These are phyloP conservation scores for Synanthedon tipuliformis DNA, from an alignment of 2,888 invertebrate species.

Conservation along the genomic window DNA sequence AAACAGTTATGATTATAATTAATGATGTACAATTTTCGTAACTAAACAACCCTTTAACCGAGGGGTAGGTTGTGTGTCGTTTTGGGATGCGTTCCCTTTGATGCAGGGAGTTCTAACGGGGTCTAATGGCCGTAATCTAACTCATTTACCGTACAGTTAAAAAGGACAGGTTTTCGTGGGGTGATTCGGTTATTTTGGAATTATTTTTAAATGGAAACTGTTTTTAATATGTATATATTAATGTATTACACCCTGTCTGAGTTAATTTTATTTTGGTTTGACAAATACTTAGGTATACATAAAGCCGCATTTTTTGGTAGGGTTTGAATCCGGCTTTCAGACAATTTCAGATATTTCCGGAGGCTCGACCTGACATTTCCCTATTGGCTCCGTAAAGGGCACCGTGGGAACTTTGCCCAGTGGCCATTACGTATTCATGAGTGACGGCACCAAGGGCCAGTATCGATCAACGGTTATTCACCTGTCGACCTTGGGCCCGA, in stretches of 20 bases:
- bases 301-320: too few relatives aligned
- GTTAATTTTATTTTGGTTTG: not conserved
- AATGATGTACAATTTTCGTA: not conserved
- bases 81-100: constrained; percentile 3
- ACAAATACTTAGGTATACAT: not conserved
- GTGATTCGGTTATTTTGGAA: not conserved
- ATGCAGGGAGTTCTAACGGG: constrained; percentile 7
- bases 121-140: constrained; percentile 6
- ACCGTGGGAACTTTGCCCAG: constrained; percentile 12
- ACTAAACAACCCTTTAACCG: not conserved
- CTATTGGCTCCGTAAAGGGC: not conserved
- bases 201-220: not conserved
- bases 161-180: not conserved
- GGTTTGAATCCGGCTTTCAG: too few relatives aligned
- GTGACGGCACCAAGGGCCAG: constrained; percentile 12
- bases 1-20: not conserved
- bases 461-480: constrained; percentile 40
- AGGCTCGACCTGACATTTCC: constrained; percentile 5
- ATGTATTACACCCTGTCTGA: not conserved
- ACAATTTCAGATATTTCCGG: not conserved
- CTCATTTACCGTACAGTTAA: constrained; percentile 2
- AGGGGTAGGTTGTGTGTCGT: not conserved
- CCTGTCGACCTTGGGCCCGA: constrained; percentile 20
- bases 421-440: constrained; percentile 21
- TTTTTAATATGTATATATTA: not conserved